Evolutionary conservation across 2,888 invertebrate species (phyloP), one percentile per base, ranked within the genome.

Genomic region (Amiota minor): DNA sequence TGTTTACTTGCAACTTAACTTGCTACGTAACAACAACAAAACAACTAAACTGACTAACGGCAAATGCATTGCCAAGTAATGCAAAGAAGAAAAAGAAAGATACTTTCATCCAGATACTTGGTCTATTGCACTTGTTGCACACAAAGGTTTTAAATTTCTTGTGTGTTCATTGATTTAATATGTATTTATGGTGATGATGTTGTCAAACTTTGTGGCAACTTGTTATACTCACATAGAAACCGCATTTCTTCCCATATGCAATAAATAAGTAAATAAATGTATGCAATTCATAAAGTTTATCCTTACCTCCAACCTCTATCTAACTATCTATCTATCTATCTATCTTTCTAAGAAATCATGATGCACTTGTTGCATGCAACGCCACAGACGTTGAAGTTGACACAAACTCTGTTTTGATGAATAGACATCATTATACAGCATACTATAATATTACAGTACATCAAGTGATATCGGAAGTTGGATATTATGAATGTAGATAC

Each of bases 151-250:
- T 55, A 55, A 55, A 16, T n/a, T 55, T 16, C 55, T 16, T 16
- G 18, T 53, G 53, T 12, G 12, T 20, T 61, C 1, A 10, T 45
- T 10, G 55, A 9, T 64, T 70, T 70, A 56, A 46, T 67, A 50
- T 35, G 18, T 61, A 12, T 62, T 61, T 16, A 47, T 56, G 59
- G n/a, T 71, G 71, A 75, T 71, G 71, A 72, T 71, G 68, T 55
- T 75, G 68, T 69, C 73, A 68, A 59, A 61, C n/a, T 72, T 65
- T 20, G 46, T 55, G 35, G 11, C 18, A 18, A 46, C 62, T 53
- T 46, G 6, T 35, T 35, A 35, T 35, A 35, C 6, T 2, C 35
- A 35, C 35, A 35, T 35, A 35, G 35, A 35, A 35, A 35, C 6
- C 35, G 35, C 2, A 2, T 16, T 53, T 53, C 55, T 53, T 53